Percentiles rank a stretch among this genome's conserved stretches.
These are phyloP conservation scores for Eurois occulta DNA, from an alignment of 2,888 invertebrate genomes.

Conservation along the genomic window DNA sequence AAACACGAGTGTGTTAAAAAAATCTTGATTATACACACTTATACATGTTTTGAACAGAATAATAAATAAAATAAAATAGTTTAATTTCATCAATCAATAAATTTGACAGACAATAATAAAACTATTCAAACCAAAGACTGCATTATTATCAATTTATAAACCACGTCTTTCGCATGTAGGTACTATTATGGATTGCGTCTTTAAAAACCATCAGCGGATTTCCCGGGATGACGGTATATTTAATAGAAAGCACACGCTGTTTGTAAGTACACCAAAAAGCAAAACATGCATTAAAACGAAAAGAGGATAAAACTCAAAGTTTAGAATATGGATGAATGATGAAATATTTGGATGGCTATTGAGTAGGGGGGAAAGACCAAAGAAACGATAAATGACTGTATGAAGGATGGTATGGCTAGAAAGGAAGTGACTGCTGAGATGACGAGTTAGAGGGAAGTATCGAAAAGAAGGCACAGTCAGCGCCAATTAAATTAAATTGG, in stretches of 20 bases:
- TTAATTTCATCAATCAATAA: background rate
- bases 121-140: background rate
- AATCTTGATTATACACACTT: background rate
- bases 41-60: background rate
- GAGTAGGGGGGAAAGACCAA: background rate
- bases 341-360: too few species aligned
- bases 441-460: background rate
- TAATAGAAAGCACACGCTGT: constrained; percentile 22
- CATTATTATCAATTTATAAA: background rate
- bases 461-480: background rate
- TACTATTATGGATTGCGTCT: background rate
- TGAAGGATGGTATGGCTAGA: background rate
- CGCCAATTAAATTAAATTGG: background rate
- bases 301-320: constrained; percentile 4
- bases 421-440: background rate
- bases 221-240: constrained; percentile 6
- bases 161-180: background rate
- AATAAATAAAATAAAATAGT: too few species aligned
- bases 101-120: background rate
- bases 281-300: constrained; percentile 5
- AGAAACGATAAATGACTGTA: background rate
- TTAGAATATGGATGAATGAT: background rate
- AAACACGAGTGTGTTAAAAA: background rate
- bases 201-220: background rate
- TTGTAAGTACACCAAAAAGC: constrained; percentile 53